Percentiles rank a stretch among this genome's conserved stretches.
These are phyloP conservation scores for Pangasianodon gigas DNA, from an alignment of 2,113 vertebrate species.

Conservation along the genomic window DNA sequence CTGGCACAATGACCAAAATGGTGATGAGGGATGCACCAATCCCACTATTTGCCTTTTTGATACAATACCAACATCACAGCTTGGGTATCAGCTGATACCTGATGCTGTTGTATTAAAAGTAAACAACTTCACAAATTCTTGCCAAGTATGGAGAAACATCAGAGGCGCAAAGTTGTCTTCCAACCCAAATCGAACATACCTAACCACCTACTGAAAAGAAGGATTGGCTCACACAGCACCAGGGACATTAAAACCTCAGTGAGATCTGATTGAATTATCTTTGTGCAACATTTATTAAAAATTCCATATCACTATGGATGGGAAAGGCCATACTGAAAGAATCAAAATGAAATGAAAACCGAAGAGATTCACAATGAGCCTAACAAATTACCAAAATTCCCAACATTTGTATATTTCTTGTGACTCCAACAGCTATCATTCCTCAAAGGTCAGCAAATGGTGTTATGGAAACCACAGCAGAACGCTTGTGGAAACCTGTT, in stretches of 20 bases:
- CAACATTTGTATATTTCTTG: background rate
- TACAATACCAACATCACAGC: background rate
- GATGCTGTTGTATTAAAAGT: background rate
- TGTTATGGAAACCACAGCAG: background rate
- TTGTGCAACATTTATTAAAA: background rate
- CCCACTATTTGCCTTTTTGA: background rate
- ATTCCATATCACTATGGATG: background rate
- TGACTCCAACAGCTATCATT: background rate
- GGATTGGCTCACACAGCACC: background rate
- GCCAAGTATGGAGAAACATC: background rate
- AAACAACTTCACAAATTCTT: background rate
- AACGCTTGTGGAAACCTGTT: background rate
- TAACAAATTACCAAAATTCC: background rate
- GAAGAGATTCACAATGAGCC: background rate
- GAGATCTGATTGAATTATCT: background rate
- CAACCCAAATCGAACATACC: background rate
- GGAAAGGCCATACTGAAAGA: background rate
- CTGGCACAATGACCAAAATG: background rate
- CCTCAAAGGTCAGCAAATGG: background rate
- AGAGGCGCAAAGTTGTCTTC: background rate
- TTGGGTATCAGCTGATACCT: background rate
- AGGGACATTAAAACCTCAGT: background rate
- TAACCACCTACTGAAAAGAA: background rate
- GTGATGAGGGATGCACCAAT: background rate
- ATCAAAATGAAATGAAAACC: background rate